Percentiles rank a stretch among this genome's conserved stretches.
phyloP scores from a whole-genome alignment of 2,888 invertebrate genomes.

The Thecocarcelia acutangulata region DNA sequence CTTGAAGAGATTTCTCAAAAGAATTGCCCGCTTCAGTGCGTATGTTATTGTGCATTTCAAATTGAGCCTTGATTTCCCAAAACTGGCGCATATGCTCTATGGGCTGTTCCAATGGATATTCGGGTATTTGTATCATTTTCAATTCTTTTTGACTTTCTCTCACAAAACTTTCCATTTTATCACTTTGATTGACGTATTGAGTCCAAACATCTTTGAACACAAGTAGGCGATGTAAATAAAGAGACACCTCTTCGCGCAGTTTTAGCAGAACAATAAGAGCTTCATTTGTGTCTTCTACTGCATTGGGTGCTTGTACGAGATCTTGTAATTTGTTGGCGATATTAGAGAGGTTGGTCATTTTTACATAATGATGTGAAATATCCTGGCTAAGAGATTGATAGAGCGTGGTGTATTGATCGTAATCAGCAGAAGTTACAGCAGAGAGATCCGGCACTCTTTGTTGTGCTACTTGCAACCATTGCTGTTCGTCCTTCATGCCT shows the following conservation, averaged over 20 bases:
- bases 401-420: constrained; percentile 91
- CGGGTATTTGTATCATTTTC: constrained; percentile 84
- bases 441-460: constrained; percentile 91
- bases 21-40: constrained; percentile 87
- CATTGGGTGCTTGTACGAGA: constrained; percentile 87
- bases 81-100: constrained; percentile 90
- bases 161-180: constrained; percentile 90
- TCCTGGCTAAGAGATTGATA: constrained; percentile 91
- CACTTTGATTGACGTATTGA: constrained; percentile 87
- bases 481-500: constrained; percentile 90
- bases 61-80: constrained; percentile 94
- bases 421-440: constrained; percentile 91
- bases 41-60: constrained; percentile 90
- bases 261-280: constrained; percentile 87
- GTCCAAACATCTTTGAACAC: constrained; percentile 91
- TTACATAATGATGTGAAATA: constrained; percentile 90
- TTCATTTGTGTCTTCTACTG: constrained; percentile 88
- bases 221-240: constrained; percentile 86
- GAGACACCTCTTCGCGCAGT: constrained; percentile 89
- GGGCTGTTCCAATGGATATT: constrained; percentile 84
- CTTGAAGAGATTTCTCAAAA: constrained; percentile 89
- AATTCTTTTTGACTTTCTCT: constrained; percentile 88
- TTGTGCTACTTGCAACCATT: constrained; percentile 92
- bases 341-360: constrained; percentile 87
- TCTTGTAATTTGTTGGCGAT: constrained; percentile 89